Conservation (phyloP, 1,140 invertebrate species). For the Drosophila seguyi region DNA sequence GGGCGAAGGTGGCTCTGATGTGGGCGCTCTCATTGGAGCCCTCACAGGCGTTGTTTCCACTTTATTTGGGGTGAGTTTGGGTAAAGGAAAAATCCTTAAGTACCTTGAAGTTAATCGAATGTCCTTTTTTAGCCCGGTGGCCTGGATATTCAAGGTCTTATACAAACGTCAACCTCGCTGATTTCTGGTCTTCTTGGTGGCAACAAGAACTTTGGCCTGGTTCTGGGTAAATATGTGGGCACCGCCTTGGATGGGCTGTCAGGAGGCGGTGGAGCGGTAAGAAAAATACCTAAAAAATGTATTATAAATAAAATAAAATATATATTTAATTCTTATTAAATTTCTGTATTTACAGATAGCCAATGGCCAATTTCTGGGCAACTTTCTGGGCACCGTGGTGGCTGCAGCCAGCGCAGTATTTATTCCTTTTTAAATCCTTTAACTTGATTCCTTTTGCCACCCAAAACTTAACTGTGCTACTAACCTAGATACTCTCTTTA, state of each 20-base stretch:
- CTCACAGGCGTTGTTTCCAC: constrained; percentile 85
- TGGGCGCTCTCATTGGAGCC: constrained; percentile 83
- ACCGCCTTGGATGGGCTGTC: constrained; percentile 86
- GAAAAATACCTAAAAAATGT: neutral
- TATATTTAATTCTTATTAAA: neutral
- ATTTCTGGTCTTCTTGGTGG: constrained; percentile 82
- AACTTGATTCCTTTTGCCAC: neutral
- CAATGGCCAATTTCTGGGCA: constrained; percentile 85
- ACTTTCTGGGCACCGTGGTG: constrained; percentile 82
- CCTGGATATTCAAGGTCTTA: constrained; percentile 81
- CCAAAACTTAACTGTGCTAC: constrained; percentile 49
- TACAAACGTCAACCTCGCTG: constrained; percentile 79
- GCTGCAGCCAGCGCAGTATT: constrained; percentile 84
- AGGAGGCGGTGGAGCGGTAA: constrained; percentile 86
- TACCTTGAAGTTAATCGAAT: neutral
- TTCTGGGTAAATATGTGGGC: constrained; percentile 85
- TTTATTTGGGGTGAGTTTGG: constrained; percentile 85
- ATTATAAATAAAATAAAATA: neutral
- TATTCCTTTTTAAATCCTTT: constrained; percentile 43
- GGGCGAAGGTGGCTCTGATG: constrained; percentile 84
- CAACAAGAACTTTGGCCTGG: constrained; percentile 86
- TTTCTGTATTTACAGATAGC: constrained; percentile 60
- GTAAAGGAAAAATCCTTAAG: too few species aligned
- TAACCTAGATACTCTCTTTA: constrained; percentile 14
- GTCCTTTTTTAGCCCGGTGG: constrained; percentile 77